These are phyloP conservation scores for Apeltes quadracus DNA, from an alignment of 2,113 vertebrate species.

Conservation along the genomic window DNA sequence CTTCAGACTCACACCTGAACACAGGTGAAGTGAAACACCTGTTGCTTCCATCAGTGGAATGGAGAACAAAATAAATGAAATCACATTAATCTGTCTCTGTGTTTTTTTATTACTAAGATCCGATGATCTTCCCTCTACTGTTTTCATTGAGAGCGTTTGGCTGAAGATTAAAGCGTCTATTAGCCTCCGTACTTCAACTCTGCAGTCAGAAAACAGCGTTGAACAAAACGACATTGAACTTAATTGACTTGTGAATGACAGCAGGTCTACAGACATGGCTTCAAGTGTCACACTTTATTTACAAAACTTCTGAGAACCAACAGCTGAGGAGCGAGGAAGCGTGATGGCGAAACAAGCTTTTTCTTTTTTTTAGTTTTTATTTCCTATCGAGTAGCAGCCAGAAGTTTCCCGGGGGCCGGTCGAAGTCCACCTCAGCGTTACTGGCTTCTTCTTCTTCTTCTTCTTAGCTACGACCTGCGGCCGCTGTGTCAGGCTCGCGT, in stretches of 20 bases:
- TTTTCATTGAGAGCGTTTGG: not conserved
- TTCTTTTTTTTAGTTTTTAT: slow-evolving; percentile 42
- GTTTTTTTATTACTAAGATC: not conserved
- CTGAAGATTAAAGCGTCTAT: not conserved
- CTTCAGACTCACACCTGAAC: not conserved
- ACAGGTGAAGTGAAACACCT: not conserved
- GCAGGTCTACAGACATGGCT: slow-evolving; percentile 70
- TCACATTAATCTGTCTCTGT: not conserved
- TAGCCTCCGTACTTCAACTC: not conserved
- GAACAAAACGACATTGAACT: slow-evolving; percentile 70
- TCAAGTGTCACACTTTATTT: slow-evolving; percentile 86
- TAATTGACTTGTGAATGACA: slow-evolving; percentile 76
- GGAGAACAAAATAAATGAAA: no score
- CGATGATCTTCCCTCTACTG: not conserved
- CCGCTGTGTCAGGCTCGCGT: slow-evolving; percentile 60
- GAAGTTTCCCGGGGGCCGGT: slow-evolving; percentile 53
- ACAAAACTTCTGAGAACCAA: slow-evolving; percentile 85
- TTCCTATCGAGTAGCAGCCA: slow-evolving; percentile 66
- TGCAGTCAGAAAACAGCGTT: slow-evolving; percentile 27
- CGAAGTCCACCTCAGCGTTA: slow-evolving; percentile 54
- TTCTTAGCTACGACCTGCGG: slow-evolving; percentile 46
- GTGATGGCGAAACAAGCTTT: slow-evolving; percentile 41
- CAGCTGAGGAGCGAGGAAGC: slow-evolving; percentile 71
- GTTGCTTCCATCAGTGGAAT: not conserved
- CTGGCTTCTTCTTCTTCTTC: slow-evolving; percentile 59